Base-by-base conservation (phyloP, 1,140 invertebrate species). In the Hesperophylax magnus region DNA sequence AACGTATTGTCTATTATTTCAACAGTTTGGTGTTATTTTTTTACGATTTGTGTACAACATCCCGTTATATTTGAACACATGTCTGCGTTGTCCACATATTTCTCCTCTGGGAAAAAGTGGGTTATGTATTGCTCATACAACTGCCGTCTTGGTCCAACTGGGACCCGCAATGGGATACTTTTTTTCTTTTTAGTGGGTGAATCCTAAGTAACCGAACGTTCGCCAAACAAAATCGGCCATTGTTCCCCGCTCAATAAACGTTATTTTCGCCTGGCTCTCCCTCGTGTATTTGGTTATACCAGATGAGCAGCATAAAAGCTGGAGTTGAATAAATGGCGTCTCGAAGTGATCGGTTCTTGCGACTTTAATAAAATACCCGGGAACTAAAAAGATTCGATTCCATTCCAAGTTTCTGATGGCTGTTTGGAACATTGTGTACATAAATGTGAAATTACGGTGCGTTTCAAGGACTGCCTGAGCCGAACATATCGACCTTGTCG, bases 91-190 rank as follows among this genome's bases (percentile, higher is more conserved):
- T 47, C 24, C 31, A 15, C n/a, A 69, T 69, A 69, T 69, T 69
- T 69, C 17, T n/a, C 17, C 58, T n/a, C 11, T 47, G 31, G 65
- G 34, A 69, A 69, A 69, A 61, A 61, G 58, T 52, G 65, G 31
- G 65, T 69, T 69, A 69, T 39, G 24, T 69, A 69, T 67, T 69
- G 65, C 65, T 69, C 31, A 69, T 39, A 69, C 65, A 39, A 69
- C 65, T 11, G 31, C 65, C 17, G 18, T 69, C 65, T 52, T 69
- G 65, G 39, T 52, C 65, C 27, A 69, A 34, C 31, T 34, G 65
- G n/a, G 27, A 39, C 65, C 31, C n/a, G 11, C 17, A 39, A n/a
- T 47, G 31, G 31, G 34, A 47, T 69, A 18, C 31, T 39, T 69
- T 39, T n/a, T 34, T 39, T 39, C 20, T 69, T 69, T 69, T 18